Evolutionary conservation across 2,797 vertebrate genomes (phyloP), one percentile per base, ranked within the genome.

Genomic region (Lycodopsis pacificus): DNA sequence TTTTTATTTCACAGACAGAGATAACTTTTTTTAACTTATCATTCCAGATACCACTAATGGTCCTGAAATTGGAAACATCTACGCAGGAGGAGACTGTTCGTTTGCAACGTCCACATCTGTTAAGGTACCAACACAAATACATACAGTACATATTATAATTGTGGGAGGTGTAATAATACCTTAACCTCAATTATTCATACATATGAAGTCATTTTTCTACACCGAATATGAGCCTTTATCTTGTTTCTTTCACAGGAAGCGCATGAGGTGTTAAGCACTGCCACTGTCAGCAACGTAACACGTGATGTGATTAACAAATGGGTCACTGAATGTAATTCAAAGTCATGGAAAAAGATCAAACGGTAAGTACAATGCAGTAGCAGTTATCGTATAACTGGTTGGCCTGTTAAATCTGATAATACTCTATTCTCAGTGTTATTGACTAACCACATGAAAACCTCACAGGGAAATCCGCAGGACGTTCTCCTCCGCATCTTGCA

Each of bases 401-500:
- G n/a, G n/a, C 2, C 6, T 22, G 25, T 56, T 30, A 30, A 7
- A 15, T 30, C 12, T 57, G 7, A 15, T 14, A 14, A 25, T 1
- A 54, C 27, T 15, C 25, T 4, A 17, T 30, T 4, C 9, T 65
- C 11, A 34, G 12, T 81, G 19, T 27, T 20, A 13, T 53, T 14
- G 15, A 62, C 25, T 53, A 0, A 34, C 7, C 2, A 5, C 30
- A 8, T 25, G 25, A 25, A 25, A 25, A 25, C 57, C 58, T 86
- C 22, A 42, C 80, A 95, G 94, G 58, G 85, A 94, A 79, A 92
- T 95, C 64, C 64, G 19, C 19, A 61, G 5, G 56, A 90, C 89
- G 34, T 96, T 97, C 86, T 96, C 96, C 58, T 96, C 94, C 36
- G 89, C 92, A 44, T 94, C 95, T 30, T 93, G 92, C 87, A 56